Conservation (phyloP, 2,113 vertebrate genomes). For the Mastomys coucha region DNA sequence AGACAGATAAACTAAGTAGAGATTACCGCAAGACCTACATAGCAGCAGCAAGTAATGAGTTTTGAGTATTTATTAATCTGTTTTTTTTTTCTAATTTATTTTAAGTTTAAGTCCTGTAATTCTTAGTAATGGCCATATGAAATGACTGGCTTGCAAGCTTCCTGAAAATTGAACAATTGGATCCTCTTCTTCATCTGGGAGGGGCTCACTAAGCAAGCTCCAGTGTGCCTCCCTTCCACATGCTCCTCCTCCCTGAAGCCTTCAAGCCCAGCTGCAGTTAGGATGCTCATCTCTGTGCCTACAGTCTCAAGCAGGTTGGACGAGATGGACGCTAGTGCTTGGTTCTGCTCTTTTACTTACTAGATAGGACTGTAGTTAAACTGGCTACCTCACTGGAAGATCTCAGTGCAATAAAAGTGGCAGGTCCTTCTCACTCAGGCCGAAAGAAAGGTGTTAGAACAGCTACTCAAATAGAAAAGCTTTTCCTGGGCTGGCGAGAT, state of each 20-base stretch:
- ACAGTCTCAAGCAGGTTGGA: neutral
- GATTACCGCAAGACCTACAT: neutral
- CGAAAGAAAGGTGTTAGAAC: neutral
- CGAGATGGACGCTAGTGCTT: neutral
- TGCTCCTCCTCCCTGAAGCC: neutral
- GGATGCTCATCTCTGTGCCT: neutral
- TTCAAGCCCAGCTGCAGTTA: fast-evolving
- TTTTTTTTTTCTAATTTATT: constrained; percentile 42
- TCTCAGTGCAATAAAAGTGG: neutral
- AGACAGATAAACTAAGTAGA: neutral
- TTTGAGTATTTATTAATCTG: constrained; percentile 1
- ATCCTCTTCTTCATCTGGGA: neutral
- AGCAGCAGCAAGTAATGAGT: neutral
- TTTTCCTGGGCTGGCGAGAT: too few relatives aligned
- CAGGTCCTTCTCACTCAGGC: neutral
- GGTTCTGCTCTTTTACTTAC: neutral
- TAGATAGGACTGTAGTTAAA: neutral
- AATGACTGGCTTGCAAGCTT: constrained; percentile 20
- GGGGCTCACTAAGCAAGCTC: neutral
- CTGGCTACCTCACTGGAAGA: neutral
- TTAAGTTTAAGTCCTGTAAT: constrained; percentile 33
- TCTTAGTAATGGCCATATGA: neutral
- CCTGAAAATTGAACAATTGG: neutral
- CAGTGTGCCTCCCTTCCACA: neutral
- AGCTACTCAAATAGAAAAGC: neutral